Evolutionary conservation across 2,888 invertebrate genomes (phyloP).

Genomic region (Ectemnius lituratus): DNA sequence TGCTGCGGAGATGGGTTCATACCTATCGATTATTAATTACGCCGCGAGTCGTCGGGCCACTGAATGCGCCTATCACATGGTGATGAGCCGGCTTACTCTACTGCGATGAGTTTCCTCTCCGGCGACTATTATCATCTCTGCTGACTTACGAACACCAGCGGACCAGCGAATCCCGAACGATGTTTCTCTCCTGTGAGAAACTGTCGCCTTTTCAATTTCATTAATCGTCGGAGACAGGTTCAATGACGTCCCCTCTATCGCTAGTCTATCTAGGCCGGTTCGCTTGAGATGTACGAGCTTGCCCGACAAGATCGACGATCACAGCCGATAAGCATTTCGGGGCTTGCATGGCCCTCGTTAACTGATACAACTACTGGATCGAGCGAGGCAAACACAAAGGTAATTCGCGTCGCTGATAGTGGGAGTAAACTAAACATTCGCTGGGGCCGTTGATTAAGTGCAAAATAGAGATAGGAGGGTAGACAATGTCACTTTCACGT

Average conservation of each 20-base stretch:
- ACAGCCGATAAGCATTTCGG: conserved; percentile 27
- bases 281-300: background rate
- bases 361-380: conserved; percentile 4
- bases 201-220: too few species aligned
- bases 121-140: too few species aligned
- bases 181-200: too few species aligned
- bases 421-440: conserved; percentile 18
- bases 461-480: conserved; percentile 16
- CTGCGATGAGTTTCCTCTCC: too few species aligned
- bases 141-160: too few species aligned
- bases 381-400: conserved; percentile 20
- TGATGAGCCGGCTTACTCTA: too few species aligned
- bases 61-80: background rate
- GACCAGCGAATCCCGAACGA: too few species aligned
- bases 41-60: conserved; percentile 1
- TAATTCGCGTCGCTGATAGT: conserved; percentile 22
- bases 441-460: conserved; percentile 22
- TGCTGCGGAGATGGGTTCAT: background rate
- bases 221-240: too few species aligned
- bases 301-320: conserved; percentile 17
- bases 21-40: background rate
- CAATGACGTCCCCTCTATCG: too few species aligned
- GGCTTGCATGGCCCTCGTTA: conserved; percentile 13
- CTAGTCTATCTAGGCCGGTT: background rate
- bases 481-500: conserved; percentile 24